Conservation (phyloP, 2,888 invertebrate species). For the Drosophila hamatofila region DNA sequence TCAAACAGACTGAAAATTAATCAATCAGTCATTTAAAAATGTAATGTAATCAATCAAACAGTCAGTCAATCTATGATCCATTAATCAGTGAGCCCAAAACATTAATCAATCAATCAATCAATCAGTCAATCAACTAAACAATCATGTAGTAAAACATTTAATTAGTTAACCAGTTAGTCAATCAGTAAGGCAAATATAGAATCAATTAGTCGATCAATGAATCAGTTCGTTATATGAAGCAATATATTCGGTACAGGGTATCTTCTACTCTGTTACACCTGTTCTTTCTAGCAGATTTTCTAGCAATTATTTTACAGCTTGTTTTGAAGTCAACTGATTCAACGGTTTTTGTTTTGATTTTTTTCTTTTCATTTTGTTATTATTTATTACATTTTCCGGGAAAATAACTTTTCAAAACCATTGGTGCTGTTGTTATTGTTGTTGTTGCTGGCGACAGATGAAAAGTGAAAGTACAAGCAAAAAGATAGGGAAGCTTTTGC, state of each 20-base stretch:
- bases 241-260: neutral
- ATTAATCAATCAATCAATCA: neutral
- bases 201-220: neutral
- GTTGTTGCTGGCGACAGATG: slow-evolving; percentile 13
- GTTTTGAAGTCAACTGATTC: slow-evolving; percentile 17
- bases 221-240: no score
- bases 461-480: slow-evolving; percentile 40
- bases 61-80: neutral
- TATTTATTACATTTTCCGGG: slow-evolving; percentile 54
- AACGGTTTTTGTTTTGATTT: neutral
- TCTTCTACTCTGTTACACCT: slow-evolving; percentile 3
- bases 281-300: neutral
- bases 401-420: slow-evolving; percentile 41
- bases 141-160: neutral
- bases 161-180: no score
- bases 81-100: neutral
- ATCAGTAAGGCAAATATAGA: no score
- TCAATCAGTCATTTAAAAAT: neutral
- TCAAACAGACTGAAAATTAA: neutral
- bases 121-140: neutral
- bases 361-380: neutral
- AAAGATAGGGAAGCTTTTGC: slow-evolving; percentile 14
- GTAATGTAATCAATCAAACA: neutral
- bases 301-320: slow-evolving; percentile 7
- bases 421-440: slow-evolving; percentile 8